phyloP scores from a whole-genome alignment of 2,888 invertebrate species.

The Ectemnius continuus region DNA sequence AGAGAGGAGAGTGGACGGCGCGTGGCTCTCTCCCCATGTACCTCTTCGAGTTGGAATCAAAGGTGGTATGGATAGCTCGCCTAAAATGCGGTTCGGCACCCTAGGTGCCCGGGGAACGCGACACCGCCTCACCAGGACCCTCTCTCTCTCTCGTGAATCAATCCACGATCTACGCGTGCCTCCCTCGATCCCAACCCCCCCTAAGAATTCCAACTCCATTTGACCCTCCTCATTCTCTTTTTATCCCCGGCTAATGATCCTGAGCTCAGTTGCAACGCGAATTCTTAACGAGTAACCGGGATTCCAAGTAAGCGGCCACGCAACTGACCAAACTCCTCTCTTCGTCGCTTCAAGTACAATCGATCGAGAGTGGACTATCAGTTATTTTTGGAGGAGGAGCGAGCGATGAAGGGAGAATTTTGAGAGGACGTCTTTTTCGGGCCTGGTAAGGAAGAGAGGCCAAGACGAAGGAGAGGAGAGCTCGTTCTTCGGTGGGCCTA shows the following conservation, averaged over 20 bases:
- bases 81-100: slow-evolving; percentile 65
- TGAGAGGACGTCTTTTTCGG: slow-evolving; percentile 19
- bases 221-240: slow-evolving; percentile 29
- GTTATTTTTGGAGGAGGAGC: neutral
- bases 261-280: slow-evolving; percentile 5
- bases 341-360: no score
- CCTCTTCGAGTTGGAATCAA: no score
- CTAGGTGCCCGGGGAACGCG: slow-evolving; percentile 51
- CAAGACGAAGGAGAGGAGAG: neutral
- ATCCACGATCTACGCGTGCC: slow-evolving; percentile 27
- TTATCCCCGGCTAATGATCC: slow-evolving; percentile 11
- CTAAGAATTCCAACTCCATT: slow-evolving; percentile 34
- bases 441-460: neutral
- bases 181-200: slow-evolving; percentile 18
- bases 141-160: neutral
- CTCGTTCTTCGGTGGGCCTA: slow-evolving; percentile 44
- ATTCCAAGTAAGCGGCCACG: no score
- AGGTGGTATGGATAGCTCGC: slow-evolving; percentile 67
- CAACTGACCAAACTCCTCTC: no score
- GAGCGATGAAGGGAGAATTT: neutral
- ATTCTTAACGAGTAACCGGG: neutral
- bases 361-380: no score
- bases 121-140: slow-evolving; percentile 3
- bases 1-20: neutral
- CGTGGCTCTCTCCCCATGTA: no score